Conservation (phyloP, 2,888 invertebrate species). For the Spodoptera exigua region DNA sequence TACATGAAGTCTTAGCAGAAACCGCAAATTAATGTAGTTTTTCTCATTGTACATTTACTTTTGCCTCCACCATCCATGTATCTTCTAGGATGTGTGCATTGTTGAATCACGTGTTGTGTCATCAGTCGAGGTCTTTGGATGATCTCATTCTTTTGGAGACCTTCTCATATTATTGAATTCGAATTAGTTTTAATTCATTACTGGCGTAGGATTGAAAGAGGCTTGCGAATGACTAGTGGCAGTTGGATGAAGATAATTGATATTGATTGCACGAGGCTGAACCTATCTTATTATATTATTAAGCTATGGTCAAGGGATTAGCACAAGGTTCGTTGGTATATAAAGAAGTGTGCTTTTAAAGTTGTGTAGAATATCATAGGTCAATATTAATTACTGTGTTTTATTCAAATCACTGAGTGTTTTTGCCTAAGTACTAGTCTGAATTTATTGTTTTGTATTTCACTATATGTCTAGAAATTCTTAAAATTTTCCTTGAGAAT, state of each 20-base stretch:
- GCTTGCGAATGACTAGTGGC: constrained; percentile 40
- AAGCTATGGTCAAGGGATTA: constrained; percentile 44
- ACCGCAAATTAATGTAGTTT: constrained; percentile 56
- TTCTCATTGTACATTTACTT: constrained; percentile 51
- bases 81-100: constrained; percentile 59
- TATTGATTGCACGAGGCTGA: constrained; percentile 52
- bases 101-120: constrained; percentile 80
- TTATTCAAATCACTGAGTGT: too few relatives aligned
- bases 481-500: too few relatives aligned
- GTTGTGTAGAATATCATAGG: neutral
- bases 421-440: too few relatives aligned
- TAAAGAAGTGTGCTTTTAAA: constrained; percentile 21
- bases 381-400: neutral
- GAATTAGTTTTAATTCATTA: constrained; percentile 58
- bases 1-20: constrained; percentile 29
- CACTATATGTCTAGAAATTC: too few relatives aligned
- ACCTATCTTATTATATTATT: constrained; percentile 47
- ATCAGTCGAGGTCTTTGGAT: constrained; percentile 77
- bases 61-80: constrained; percentile 45
- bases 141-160: constrained; percentile 79
- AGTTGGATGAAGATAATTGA: constrained; percentile 51
- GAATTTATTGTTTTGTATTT: too few relatives aligned
- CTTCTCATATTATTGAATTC: constrained; percentile 70
- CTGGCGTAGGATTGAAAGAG: constrained; percentile 31
- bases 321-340: constrained; percentile 39